These are phyloP conservation scores for Ginglymostoma cirratum DNA, from an alignment of 2,113 vertebrate genomes.

Conservation along the genomic window DNA sequence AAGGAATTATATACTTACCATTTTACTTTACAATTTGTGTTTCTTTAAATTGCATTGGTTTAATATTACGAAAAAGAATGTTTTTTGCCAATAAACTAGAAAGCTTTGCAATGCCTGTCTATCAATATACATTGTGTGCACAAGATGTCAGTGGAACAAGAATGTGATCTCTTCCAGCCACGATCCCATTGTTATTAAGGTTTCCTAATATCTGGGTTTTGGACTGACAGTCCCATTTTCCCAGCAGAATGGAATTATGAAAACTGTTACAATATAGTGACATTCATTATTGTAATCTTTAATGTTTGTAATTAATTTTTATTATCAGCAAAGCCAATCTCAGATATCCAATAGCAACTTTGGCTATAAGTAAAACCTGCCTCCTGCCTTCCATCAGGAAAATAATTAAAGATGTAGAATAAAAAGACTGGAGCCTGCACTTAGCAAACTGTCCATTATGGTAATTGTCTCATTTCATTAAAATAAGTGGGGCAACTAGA, in stretches of 20 bases:
- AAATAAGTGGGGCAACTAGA: background rate
- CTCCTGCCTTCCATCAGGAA: background rate
- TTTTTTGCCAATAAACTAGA: background rate
- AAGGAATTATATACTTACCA: background rate
- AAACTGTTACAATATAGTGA: background rate
- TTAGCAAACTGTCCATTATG: background rate
- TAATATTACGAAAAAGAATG: background rate
- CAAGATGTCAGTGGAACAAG: background rate
- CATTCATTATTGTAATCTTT: background rate
- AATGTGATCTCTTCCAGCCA: background rate
- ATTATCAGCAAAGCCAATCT: background rate
- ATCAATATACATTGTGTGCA: background rate
- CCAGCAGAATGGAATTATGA: background rate
- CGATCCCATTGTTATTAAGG: background rate
- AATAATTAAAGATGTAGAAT: background rate
- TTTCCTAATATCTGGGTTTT: background rate
- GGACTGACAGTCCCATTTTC: background rate
- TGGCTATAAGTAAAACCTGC: background rate
- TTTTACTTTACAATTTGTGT: background rate
- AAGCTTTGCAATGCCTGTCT: background rate
- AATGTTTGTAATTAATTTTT: background rate
- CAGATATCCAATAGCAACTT: background rate
- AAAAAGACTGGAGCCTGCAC: background rate
- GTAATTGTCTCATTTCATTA: background rate
- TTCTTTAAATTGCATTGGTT: background rate